Percentiles rank a stretch among this genome's conserved stretches.
phyloP scores from a whole-genome alignment of 2,888 invertebrate genomes.

The Odontocolon sp. region DNA sequence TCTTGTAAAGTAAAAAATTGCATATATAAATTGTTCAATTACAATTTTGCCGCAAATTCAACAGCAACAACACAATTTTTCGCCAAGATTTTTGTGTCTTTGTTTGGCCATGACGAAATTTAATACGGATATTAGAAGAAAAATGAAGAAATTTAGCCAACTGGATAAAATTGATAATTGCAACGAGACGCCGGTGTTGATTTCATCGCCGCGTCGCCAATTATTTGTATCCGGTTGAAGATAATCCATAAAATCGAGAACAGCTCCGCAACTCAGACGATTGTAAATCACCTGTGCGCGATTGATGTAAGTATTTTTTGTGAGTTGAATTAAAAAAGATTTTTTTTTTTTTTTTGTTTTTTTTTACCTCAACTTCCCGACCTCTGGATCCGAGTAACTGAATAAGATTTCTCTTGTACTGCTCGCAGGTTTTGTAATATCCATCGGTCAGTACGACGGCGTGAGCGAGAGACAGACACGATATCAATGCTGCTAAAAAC shows the following conservation, averaged over 20 bases:
- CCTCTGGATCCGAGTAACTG: slow-evolving; percentile 77
- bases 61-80: slow-evolving; percentile 70
- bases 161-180: slow-evolving; percentile 85
- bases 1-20: slow-evolving; percentile 23
- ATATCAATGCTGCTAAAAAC: slow-evolving; percentile 84
- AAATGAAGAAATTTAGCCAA: slow-evolving; percentile 84
- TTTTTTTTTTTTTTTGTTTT: background rate
- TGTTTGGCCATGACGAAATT: slow-evolving; percentile 83
- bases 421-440: slow-evolving; percentile 88
- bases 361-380: slow-evolving; percentile 69
- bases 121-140: slow-evolving; percentile 82
- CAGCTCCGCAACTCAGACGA: slow-evolving; percentile 87
- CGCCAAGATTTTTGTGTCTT: slow-evolving; percentile 62
- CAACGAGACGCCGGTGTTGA: slow-evolving; percentile 88
- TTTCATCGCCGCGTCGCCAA: slow-evolving; percentile 85
- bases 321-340: background rate
- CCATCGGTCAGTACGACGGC: slow-evolving; percentile 88
- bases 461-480: slow-evolving; percentile 86
- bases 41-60: slow-evolving; percentile 13
- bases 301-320: slow-evolving; percentile 10
- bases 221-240: slow-evolving; percentile 87
- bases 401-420: slow-evolving; percentile 87
- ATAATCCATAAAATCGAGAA: slow-evolving; percentile 93
- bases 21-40: slow-evolving; percentile 10
- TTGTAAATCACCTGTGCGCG: slow-evolving; percentile 83